Evolutionary conservation across 2,888 invertebrate species (phyloP), one percentile per base, ranked within the genome.

Genomic region (Clunio marinus): DNA sequence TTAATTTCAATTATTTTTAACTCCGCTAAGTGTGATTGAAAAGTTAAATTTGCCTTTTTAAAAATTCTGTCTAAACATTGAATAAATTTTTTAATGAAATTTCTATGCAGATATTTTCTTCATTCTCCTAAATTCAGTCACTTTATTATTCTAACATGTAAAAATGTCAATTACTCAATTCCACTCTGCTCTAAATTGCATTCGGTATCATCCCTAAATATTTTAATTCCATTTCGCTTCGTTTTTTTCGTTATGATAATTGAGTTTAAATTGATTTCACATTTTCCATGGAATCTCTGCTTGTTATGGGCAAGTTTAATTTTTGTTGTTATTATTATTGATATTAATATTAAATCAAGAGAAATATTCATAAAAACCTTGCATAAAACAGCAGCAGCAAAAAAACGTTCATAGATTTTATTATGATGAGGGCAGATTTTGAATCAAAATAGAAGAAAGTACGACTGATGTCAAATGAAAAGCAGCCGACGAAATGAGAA

Each of bases 261-360:
- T 17, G 45, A 51, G 51, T 17, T 51, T 51, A 51, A 51, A 51
- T 51, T 51, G 15, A 17, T 51, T 51, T 51, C 5, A 41, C 15
- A 51, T 51, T 51, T 17, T 51, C 41, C 15, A 7, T 8, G 10
- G n/a, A 3, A 41, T n/a, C 15, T n/a, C 41, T 41, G 41, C 13
- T n/a, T n/a, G 10, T 41, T n/a, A 4, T 17, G 51, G n/a, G 51
- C 7, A 4, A 45, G 51, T 22, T 22, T 22, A 22, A 17, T 51
- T 20, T 51, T 8, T 51, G n/a, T 45, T 45, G 3, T 13, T 13
- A 5, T 51, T 51, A 51, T 51, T 20, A 17, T 8, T 51, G n/a
- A 7, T 45, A 4, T 13, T 13, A 5, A 17, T 51, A 51, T 41
- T 41, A 41, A 41, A 41, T 41, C 15, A 5, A 10, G 41, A 41